Evolutionary conservation across 1,140 invertebrate species (phyloP), one percentile per base, ranked within the genome.

Genomic region (Physella acuta): DNA sequence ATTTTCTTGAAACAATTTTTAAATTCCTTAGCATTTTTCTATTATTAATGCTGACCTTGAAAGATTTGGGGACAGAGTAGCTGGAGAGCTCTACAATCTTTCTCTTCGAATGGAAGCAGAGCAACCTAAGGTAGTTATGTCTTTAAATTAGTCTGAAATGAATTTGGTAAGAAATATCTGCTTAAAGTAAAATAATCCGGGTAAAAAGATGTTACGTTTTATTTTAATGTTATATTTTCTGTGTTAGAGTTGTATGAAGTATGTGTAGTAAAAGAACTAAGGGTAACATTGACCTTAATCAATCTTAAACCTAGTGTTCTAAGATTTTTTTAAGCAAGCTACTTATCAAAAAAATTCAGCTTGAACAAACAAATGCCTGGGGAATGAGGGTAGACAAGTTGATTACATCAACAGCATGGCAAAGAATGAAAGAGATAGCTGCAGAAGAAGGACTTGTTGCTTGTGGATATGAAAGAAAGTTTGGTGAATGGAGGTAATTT

Each of bases 391-490:
- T 87, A 4, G 88, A 89, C 77, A 77, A 85, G 67, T 78, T 89
- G 4, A 74, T 84, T 69, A 89, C 88, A 3, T 87, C 85, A 72
- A 62, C 81, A 28, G 88, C 88, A 36, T 90, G 89, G 89, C 84
- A 86, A 52, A 76, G 82, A 71, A 84, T 88, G 82, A 88, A 90
- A 72, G 77, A 81, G 28, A 85, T 90, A 34, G 82, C 88, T 33
- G 88, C 89, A 28, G 83, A 88, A 76, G 89, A 90, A 79, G 89
- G 89, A 1, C 76, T 90, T 0, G 82, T 90, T 59, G 84, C 88
- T 2, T 84, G 87, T 70, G 87, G 86, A 11, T 90, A 90, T 80
- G 87, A 89, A 68, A 80, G 85, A 30, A 84, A 86, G 64, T 82
- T 79, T 74, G 81, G 72, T 49, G 80, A 86, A 66, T 87, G 72